Evolutionary conservation across 2,888 invertebrate species (phyloP).

Genomic region (Vesta saturnalis): DNA sequence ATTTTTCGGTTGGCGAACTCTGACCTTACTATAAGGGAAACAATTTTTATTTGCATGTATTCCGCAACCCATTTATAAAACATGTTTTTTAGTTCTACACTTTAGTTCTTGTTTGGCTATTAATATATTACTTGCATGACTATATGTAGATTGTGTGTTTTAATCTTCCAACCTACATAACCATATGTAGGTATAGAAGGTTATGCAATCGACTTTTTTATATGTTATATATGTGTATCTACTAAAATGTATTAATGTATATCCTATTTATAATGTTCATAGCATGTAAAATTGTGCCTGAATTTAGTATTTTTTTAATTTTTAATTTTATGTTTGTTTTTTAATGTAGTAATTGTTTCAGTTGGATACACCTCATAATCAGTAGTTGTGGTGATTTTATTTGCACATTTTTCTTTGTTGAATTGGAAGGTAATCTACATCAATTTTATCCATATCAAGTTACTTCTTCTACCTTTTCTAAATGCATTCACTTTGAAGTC

Average conservation of each 20-base stretch:
- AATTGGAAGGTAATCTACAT: constrained; percentile 51
- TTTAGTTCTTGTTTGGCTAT: constrained; percentile 22
- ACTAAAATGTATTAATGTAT: too few species aligned
- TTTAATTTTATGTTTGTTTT: constrained; percentile 42
- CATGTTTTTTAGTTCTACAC: constrained; percentile 20
- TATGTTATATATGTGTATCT: neutral
- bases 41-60: constrained; percentile 55
- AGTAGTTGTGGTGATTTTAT: constrained; percentile 57
- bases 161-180: too few species aligned
- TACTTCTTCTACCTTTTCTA: neutral
- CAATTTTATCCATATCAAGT: constrained; percentile 30
- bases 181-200: too few species aligned
- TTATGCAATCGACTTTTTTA: too few species aligned
- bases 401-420: constrained; percentile 55
- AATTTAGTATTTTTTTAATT: too few species aligned
- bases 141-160: neutral
- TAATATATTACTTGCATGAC: neutral
- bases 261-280: too few species aligned
- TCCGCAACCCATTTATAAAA: constrained; percentile 6
- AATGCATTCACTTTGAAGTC: too few species aligned
- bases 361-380: constrained; percentile 59
- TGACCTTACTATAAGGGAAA: constrained; percentile 65
- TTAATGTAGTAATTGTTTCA: constrained; percentile 54
- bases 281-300: too few species aligned
- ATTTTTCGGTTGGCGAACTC: constrained; percentile 57